Conservation (phyloP, 2,888 invertebrate genomes). For the Morpho achilles region DNA sequence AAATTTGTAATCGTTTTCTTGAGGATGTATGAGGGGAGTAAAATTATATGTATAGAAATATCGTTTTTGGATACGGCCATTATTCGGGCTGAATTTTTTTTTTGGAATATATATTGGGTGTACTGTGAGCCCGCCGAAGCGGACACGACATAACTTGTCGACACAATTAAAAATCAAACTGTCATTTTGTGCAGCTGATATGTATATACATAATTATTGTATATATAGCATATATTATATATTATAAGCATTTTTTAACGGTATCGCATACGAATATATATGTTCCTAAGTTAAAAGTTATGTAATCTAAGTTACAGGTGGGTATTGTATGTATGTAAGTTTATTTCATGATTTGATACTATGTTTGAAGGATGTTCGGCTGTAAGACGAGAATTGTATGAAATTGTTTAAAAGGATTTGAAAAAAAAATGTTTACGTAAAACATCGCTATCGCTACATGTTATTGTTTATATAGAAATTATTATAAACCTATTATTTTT, state of each 20-base stretch:
- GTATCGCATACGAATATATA: not conserved
- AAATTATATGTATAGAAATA: constrained; percentile 2
- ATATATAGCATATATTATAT: constrained; percentile 1
- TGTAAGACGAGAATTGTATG: constrained; percentile 2
- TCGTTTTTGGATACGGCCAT: constrained; percentile 1
- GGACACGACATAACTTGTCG: not conserved
- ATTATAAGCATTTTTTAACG: constrained; percentile 6
- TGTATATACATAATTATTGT: constrained; percentile 5
- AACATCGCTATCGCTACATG: not conserved
- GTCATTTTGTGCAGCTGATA: constrained; percentile 4
- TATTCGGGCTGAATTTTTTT: constrained; percentile 3
- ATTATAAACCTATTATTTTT: constrained; percentile 1
- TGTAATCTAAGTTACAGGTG: constrained; percentile 2
- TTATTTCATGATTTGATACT: not conserved
- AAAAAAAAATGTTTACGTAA: constrained; percentile 1
- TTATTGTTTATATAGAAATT: not conserved
- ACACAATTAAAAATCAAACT: not conserved
- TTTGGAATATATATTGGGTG: constrained; percentile 1
- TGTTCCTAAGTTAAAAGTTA: constrained; percentile 1
- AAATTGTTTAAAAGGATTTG: not conserved
- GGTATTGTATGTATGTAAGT: not conserved
- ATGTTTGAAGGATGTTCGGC: constrained; percentile 1
- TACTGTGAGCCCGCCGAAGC: constrained; percentile 11
- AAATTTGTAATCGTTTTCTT: constrained; percentile 5
- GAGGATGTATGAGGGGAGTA: constrained; percentile 1